Percentiles rank a stretch among this genome's conserved stretches.
phyloP scores from a whole-genome alignment of 2,888 invertebrate genomes.

The Uropetala carovei region DNA sequence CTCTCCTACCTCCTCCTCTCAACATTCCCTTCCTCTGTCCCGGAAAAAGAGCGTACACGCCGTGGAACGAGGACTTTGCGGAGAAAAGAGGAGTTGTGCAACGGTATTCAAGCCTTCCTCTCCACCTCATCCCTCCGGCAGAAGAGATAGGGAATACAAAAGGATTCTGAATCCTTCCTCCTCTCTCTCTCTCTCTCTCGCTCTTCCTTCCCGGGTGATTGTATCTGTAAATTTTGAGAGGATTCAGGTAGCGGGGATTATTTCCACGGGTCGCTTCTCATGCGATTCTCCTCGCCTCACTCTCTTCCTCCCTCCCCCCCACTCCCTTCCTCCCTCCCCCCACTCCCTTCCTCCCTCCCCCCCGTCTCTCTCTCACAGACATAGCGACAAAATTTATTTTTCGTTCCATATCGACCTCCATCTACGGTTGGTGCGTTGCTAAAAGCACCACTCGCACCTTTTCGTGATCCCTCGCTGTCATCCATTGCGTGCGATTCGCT shows the following conservation, averaged over 20 bases:
- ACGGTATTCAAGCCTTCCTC: constrained; percentile 49
- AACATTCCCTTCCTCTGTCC: not conserved
- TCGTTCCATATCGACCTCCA: too few relatives aligned
- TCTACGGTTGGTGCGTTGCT: too few relatives aligned
- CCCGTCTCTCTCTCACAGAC: too few relatives aligned
- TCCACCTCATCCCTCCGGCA: not conserved
- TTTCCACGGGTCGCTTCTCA: not conserved
- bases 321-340: too few relatives aligned
- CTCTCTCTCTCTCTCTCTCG: constrained; percentile 15
- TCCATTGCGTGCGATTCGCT: too few relatives aligned
- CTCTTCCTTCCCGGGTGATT: constrained; percentile 16
- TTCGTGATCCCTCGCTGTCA: too few relatives aligned
- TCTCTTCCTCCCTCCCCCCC: too few relatives aligned
- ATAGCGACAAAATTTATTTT: too few relatives aligned
- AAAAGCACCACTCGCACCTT: too few relatives aligned
- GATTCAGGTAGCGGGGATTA: constrained; percentile 26
- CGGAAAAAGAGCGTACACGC: constrained; percentile 29
- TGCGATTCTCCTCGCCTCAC: too few relatives aligned
- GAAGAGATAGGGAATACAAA: constrained; percentile 30
- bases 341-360: too few relatives aligned
- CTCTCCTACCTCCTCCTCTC: not conserved
- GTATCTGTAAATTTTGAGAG: constrained; percentile 36
- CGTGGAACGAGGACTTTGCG: constrained; percentile 10
- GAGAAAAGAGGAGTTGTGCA: constrained; percentile 53
- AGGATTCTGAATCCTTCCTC: constrained; percentile 42